phyloP scores from a whole-genome alignment of 2,797 vertebrate genomes.

The Discoglossus pictus region DNA sequence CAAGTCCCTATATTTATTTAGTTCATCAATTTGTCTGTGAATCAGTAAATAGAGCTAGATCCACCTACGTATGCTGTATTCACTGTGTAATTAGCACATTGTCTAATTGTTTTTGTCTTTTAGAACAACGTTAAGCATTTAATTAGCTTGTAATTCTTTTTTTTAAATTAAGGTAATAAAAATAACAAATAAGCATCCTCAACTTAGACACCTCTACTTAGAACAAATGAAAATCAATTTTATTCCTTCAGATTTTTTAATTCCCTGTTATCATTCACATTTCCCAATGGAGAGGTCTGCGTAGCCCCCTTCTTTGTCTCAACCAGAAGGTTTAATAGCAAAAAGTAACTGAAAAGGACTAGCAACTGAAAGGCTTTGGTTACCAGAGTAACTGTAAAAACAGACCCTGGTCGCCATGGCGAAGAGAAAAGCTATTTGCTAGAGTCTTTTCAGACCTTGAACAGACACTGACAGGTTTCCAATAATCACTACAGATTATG shows the following conservation, averaged over 20 bases:
- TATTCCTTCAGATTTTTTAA: constrained; percentile 58
- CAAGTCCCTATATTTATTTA: too few species aligned
- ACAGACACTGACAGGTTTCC: constrained; percentile 80
- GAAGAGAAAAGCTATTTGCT: constrained; percentile 88
- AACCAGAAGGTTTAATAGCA: constrained; percentile 86
- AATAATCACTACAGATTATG: constrained; percentile 82
- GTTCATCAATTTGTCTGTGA: too few species aligned
- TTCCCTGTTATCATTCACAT: constrained; percentile 68
- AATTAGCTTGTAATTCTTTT: too few species aligned
- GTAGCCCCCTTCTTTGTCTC: constrained; percentile 88
- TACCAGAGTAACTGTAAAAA: constrained; percentile 94
- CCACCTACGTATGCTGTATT: too few species aligned
- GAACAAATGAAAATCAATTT: constrained; percentile 44
- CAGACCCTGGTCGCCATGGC: constrained; percentile 89
- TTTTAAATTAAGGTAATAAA: too few species aligned
- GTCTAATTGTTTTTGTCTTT: too few species aligned
- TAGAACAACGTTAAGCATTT: too few species aligned
- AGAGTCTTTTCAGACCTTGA: constrained; percentile 85
- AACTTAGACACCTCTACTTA: background rate
- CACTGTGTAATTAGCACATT: too few species aligned
- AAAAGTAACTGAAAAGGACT: constrained; percentile 84
- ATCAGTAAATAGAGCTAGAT: too few species aligned
- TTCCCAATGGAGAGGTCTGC: constrained; percentile 83
- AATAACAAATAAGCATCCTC: background rate
- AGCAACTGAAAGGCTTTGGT: constrained; percentile 82